These are phyloP conservation scores for Parazoanthus swiftii DNA, from an alignment of 92 coral and sea anemone genomes.

Conservation along the genomic window DNA sequence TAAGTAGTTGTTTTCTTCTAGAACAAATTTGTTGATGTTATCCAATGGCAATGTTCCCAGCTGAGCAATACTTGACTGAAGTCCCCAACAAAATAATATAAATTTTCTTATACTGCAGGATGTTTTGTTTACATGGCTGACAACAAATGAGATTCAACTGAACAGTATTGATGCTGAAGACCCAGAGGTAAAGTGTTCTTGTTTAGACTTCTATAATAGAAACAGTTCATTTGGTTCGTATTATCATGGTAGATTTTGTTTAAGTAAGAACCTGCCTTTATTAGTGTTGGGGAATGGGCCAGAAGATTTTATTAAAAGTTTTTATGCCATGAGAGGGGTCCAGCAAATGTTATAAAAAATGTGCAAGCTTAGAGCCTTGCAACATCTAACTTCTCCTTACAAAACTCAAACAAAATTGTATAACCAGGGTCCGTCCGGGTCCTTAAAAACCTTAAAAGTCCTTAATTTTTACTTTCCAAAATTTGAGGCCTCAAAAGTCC, in stretches of 20 bases:
- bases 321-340: background rate
- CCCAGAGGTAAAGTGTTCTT: slow-evolving; percentile 75
- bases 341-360: too few species aligned
- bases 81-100: background rate
- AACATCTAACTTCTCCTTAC: too few species aligned
- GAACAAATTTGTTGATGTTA: background rate
- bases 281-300: background rate
- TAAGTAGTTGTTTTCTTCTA: background rate
- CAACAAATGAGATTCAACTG: slow-evolving; percentile 89
- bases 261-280: too few species aligned
- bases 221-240: background rate
- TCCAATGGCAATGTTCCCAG: background rate
- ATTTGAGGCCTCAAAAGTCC: too few species aligned
- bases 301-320: too few species aligned
- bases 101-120: slow-evolving; percentile 51
- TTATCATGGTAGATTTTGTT: background rate
- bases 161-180: slow-evolving; percentile 98
- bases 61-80: background rate
- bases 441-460: too few species aligned
- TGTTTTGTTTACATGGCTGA: slow-evolving; percentile 95
- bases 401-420: too few species aligned
- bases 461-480: too few species aligned
- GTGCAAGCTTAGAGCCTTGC: too few species aligned
- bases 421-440: too few species aligned
- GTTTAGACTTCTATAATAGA: background rate